Evolutionary conservation across 1,140 invertebrate species (phyloP).

Genomic region (Drosophila grimshawi): DNA sequence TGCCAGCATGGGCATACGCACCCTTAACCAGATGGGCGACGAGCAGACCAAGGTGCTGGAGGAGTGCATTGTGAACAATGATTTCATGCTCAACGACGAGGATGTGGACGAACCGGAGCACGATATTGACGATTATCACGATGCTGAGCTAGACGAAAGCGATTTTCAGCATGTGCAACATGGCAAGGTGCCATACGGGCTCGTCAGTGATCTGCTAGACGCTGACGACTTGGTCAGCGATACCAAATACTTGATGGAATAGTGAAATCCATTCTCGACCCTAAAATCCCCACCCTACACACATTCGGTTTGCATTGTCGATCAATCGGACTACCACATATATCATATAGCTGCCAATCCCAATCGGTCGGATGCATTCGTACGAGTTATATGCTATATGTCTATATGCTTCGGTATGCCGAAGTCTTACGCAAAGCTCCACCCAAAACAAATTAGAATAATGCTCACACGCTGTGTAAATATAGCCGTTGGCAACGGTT

Average conservation of each 20-base stretch:
- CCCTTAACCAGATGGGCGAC: constrained; percentile 33
- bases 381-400: too few species aligned
- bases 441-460: constrained; percentile 17
- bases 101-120: constrained; percentile 32
- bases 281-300: not conserved
- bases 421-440: not conserved
- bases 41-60: constrained; percentile 67
- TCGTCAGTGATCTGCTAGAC: constrained; percentile 60
- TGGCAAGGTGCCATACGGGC: constrained; percentile 53
- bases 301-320: too few species aligned
- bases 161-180: constrained; percentile 49
- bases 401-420: too few species aligned
- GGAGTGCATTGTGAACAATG: constrained; percentile 74
- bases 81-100: constrained; percentile 74
- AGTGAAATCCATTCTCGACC: constrained; percentile 22
- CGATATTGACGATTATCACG: constrained; percentile 37
- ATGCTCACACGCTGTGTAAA: constrained; percentile 44
- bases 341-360: not conserved
- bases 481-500: constrained; percentile 34
- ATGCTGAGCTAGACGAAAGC: constrained; percentile 45
- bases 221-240: constrained; percentile 60
- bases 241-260: constrained; percentile 71
- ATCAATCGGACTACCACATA: not conserved
- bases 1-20: constrained; percentile 20
- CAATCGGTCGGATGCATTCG: too few species aligned